Conservation (phyloP, 2,113 vertebrate genomes). For the Opisthocomus hoazin region DNA sequence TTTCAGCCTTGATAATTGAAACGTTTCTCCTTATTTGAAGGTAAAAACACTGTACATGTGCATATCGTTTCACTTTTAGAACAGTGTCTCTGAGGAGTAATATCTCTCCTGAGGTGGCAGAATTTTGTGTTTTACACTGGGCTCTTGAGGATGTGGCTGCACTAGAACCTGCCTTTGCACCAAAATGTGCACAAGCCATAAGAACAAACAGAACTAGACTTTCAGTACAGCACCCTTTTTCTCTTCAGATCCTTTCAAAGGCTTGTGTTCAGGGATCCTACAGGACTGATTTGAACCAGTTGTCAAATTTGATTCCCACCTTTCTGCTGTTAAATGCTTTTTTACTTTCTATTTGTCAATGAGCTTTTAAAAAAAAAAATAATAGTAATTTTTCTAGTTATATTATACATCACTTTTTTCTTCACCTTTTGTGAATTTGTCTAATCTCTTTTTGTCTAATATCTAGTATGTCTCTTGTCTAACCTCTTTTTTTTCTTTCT, state of each 20-base stretch:
- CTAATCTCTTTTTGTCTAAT: not conserved
- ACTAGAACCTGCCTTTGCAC: not conserved
- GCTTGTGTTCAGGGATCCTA: not conserved
- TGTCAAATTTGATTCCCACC: not conserved
- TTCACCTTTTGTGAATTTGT: not conserved
- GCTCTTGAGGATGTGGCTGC: not conserved
- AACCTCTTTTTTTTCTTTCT: not conserved
- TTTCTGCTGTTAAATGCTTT: not conserved
- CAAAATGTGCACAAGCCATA: not conserved
- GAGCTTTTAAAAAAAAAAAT: not conserved
- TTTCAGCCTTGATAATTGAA: not conserved
- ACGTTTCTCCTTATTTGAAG: not conserved
- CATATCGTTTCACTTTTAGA: not conserved
- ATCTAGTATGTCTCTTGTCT: not conserved
- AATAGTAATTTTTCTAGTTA: not conserved
- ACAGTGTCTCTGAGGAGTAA: not conserved
- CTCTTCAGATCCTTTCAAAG: not conserved
- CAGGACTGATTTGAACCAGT: not conserved
- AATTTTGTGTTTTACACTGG: not conserved
- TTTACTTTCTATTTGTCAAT: not conserved
- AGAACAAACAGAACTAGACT: not conserved
- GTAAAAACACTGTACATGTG: not conserved
- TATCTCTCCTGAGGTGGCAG: not conserved
- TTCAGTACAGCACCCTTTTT: not conserved
- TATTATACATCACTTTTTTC: not conserved